Base-by-base conservation (phyloP, 2,113 vertebrate genomes). In the Cottus gobio region DNA sequence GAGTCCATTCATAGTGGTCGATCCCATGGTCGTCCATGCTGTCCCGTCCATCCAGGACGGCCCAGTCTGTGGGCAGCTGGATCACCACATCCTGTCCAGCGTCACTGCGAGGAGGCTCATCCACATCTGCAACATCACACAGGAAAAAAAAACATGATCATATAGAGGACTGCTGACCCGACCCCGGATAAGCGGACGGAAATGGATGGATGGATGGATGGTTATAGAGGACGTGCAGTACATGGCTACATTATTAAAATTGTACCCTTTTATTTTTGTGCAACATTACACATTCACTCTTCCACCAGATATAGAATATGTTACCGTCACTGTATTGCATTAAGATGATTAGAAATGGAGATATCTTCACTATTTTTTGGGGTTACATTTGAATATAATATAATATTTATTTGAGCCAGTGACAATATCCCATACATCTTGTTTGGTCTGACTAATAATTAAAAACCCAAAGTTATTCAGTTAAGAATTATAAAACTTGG, bases 21-120 rank as follows among this genome's bases (percentile, higher is more conserved):
- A 99, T 97, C 18, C 92, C 91, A 0, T 86, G 96, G 93, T 99
- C 98, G 76, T 99, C 98, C 6, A 96, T 95, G 52, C 98, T 99
- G 86, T 97, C 96, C 7, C 97, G 95, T 30, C 97, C 98, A 1
- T 99, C 97, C 86, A 99, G 90, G 39, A 97, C 90, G 12, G 97
- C 96, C 95, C 95, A 96, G 70, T 99, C 96, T 0, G 96, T 95
- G 52, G 98, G 98, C 13, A 98, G 95, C 89, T 96, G 96, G 87
- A 99, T 94, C 84, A 97, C 93, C 79, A 98, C 83, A 37, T 99
- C 97, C 82, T 96, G 95, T 3, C 98, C 98, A 0, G 98, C 97
- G 37, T 96, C 96, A 75, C 97, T 95, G 70, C 87, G 94, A 0
- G 98, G 98, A 57, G 96, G 96, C 61, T 96, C 94, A 4, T 99